phyloP scores from a whole-genome alignment of 1,140 invertebrate genomes.

The Bombus superbus region DNA sequence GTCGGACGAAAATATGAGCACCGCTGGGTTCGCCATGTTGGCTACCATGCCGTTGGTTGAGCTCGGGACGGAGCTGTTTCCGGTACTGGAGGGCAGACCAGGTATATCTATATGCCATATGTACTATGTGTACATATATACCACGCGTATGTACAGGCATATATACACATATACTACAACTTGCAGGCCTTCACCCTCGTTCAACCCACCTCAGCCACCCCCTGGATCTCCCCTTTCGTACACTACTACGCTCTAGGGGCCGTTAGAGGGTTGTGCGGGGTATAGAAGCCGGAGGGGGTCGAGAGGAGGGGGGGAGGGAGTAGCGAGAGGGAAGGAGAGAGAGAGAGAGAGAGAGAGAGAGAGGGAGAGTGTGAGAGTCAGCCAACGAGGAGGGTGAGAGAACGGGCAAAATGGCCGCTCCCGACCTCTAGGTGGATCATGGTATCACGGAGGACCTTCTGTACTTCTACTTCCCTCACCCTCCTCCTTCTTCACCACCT shows the following conservation, averaged over 20 bases:
- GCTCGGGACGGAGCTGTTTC: constrained; percentile 79
- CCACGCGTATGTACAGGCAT: constrained; percentile 23
- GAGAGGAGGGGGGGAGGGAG: background rate
- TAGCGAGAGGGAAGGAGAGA: constrained; percentile 27
- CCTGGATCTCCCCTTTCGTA: constrained; percentile 60
- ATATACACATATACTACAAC: constrained; percentile 53
- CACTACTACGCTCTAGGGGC: constrained; percentile 63
- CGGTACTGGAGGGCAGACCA: constrained; percentile 78
- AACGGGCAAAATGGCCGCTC: constrained; percentile 78
- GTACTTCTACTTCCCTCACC: constrained; percentile 37
- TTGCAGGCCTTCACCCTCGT: constrained; percentile 76
- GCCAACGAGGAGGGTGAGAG: constrained; percentile 34
- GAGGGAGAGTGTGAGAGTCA: constrained; percentile 39
- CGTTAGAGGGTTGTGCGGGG: constrained; percentile 63
- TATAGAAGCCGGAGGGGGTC: constrained; percentile 48
- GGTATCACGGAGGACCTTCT: constrained; percentile 73
- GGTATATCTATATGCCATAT: constrained; percentile 76
- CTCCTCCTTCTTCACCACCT: background rate
- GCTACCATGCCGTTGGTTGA: constrained; percentile 76
- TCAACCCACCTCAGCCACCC: constrained; percentile 69
- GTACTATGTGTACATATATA: constrained; percentile 43
- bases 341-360: constrained; percentile 18
- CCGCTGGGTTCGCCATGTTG: constrained; percentile 80
- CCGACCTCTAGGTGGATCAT: constrained; percentile 73
- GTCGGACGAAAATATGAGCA: constrained; percentile 72